Evolutionary conservation across 2,797 vertebrate species (phyloP), one percentile per base, ranked within the genome.

Genomic region (Mormyrops attenuatus): DNA sequence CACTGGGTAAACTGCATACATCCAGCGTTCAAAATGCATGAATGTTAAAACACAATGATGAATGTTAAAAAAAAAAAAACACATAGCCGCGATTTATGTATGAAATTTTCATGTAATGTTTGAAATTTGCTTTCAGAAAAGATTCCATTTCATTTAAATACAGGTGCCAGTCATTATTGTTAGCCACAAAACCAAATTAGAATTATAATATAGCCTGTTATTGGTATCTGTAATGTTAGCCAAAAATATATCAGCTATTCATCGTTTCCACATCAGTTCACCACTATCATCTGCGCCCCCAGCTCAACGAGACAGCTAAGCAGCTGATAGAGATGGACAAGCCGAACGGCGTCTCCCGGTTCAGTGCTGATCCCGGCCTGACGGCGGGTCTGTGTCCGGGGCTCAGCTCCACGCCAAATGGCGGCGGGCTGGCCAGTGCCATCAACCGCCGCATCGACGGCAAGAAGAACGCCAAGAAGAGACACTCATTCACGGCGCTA

Each of bases 381-480:
- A 3, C 53, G 4, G 52, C 30, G 11, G 95, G 94, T 3, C 93
- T 95, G 86, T 95, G 94, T 90, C 77, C 93, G 0, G 94, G 96
- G 89, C 94, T 95, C 15, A 91, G 92, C 4, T 90, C 94, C 15
- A 94, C 96, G 0, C 90, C 94, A 93, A 96, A 97, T 0, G 85
- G 85, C 0, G 95, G 96, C 0, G 96, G 96, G 52, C 95, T 93
- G 0, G 94, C 95, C 0, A 94, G 94, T 20, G 95, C 95, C 0
- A 93, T 95, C 90, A 98, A 98, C 91, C 93, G 97, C 49, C 96
- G 96, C 66, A 93, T 93, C 0, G 98, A 99, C 66, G 97, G 98
- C 92, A 99, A 99, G 97, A 99, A 99, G 95, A 99, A 99, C 0
- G 92, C 98, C 91, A 99, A 99, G 96, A 99, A 99, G 92, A 96